Percentiles rank a stretch among this genome's conserved stretches.
phyloP scores from a whole-genome alignment of 1,140 invertebrate genomes.

The Drosophila teissieri region DNA sequence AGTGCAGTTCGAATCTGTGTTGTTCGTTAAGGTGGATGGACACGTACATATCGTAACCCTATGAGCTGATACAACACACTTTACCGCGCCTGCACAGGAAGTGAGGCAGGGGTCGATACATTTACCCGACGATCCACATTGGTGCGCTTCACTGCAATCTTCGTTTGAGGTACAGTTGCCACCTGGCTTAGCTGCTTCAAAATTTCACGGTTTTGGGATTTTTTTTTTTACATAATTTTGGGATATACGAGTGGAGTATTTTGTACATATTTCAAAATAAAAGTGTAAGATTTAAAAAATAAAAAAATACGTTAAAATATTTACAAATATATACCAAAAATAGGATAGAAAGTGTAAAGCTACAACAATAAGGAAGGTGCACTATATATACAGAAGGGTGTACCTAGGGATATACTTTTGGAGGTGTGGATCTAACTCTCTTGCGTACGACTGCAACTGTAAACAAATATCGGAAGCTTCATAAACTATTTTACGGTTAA shows the following conservation, averaged over 20 bases:
- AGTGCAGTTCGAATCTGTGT: conserved; percentile 35
- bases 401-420: conserved; percentile 40
- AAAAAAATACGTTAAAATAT: conserved; percentile 85
- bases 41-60: conserved; percentile 86
- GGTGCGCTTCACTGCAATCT: conserved; percentile 88
- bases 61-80: conserved; percentile 87
- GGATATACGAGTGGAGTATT: conserved; percentile 67
- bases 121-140: conserved; percentile 87
- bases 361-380: conserved; percentile 65
- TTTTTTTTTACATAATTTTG: conserved; percentile 55
- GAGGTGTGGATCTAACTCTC: conserved; percentile 48
- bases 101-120: conserved; percentile 89
- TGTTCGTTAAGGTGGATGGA: conserved; percentile 61
- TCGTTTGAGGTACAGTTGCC: conserved; percentile 87
- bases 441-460: conserved; percentile 45
- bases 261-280: conserved; percentile 75
- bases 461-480: conserved; percentile 40
- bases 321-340: conserved; percentile 85
- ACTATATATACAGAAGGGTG: conserved; percentile 65
- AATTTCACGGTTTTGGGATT: conserved; percentile 43
- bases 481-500: conserved; percentile 75
- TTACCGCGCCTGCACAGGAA: conserved; percentile 86
- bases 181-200: conserved; percentile 83
- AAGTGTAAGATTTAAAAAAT: conserved; percentile 75
- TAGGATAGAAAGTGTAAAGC: conserved; percentile 77